These are phyloP conservation scores for Ceratosolen fusciceps DNA, from an alignment of 1,140 invertebrate species.

Conservation along the genomic window DNA sequence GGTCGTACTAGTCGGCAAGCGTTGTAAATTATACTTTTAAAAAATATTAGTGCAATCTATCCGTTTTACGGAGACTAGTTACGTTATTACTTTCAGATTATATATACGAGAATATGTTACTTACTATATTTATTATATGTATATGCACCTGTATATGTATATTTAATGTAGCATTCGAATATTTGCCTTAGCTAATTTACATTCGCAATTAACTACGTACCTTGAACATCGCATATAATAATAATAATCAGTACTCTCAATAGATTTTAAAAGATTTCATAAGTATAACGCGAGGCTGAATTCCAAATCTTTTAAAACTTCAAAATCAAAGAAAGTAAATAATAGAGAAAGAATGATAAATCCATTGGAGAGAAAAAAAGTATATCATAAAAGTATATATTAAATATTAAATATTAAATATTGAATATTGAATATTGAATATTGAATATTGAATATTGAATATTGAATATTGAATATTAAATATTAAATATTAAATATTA, in stretches of 20 bases:
- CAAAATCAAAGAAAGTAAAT: conserved; percentile 45
- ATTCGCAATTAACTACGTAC: conserved; percentile 16
- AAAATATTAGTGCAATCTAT: background rate
- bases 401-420: no score
- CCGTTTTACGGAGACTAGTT: background rate
- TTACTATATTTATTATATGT: conserved; percentile 11
- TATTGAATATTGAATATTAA: no score
- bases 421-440: no score
- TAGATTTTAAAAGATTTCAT: conserved; percentile 15
- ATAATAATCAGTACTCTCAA: conserved; percentile 26
- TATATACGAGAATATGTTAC: background rate
- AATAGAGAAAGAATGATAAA: conserved; percentile 23
- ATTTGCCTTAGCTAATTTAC: conserved; percentile 42
- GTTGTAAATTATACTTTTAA: conserved; percentile 31
- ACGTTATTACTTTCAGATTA: conserved; percentile 16
- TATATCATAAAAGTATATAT: no score
- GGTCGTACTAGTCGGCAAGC: conserved; percentile 32
- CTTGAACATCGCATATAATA: conserved; percentile 16
- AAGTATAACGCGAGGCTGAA: conserved; percentile 12
- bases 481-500: background rate
- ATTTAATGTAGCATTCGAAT: conserved; percentile 34
- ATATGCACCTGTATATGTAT: background rate
- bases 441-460: no score
- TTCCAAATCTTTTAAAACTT: conserved; percentile 22
- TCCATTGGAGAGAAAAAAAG: background rate